A percentile compares a stretch with the other conserved stretches of the same genome.
Evolutionary conservation across 2,113 vertebrate species (phyloP).

Genomic region (Ariopsis seemanni): DNA sequence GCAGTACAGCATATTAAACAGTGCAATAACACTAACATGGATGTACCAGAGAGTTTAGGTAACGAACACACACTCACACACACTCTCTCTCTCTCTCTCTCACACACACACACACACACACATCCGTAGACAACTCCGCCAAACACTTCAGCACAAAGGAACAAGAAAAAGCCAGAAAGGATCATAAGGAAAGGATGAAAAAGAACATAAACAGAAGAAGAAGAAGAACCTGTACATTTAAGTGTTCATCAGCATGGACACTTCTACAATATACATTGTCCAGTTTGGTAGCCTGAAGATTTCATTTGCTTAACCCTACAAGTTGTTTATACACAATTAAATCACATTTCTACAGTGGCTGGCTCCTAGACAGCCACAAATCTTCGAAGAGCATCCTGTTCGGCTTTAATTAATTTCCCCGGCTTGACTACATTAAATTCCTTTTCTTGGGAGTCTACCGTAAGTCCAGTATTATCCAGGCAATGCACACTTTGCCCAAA

Average conservation of each 20-base stretch:
- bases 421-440: not conserved
- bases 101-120: conserved; percentile 1
- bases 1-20: conserved; percentile 55
- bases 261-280: conserved; percentile 72
- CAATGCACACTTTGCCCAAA: conserved; percentile 71
- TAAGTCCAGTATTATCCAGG: conserved; percentile 62
- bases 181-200: conserved; percentile 57
- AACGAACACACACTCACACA: conserved; percentile 37
- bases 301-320: conserved; percentile 33
- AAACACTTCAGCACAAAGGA: conserved; percentile 59
- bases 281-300: conserved; percentile 35
- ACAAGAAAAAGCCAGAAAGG: conserved; percentile 45
- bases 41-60: conserved; percentile 48
- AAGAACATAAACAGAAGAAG: conserved; percentile 39
- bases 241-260: conserved; percentile 72
- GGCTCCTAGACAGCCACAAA: not conserved
- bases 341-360: conserved; percentile 45
- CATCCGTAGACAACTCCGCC: conserved; percentile 35
- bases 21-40: conserved; percentile 54
- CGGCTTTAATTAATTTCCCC: not conserved
- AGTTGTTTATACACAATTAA: conserved; percentile 43
- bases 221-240: conserved; percentile 71
- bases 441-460: conserved; percentile 49
- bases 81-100: not conserved
- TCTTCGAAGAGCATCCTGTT: conserved; percentile 29